Evolutionary conservation across 1,140 invertebrate genomes (phyloP).

Genomic region (Neodiprion fabricii): DNA sequence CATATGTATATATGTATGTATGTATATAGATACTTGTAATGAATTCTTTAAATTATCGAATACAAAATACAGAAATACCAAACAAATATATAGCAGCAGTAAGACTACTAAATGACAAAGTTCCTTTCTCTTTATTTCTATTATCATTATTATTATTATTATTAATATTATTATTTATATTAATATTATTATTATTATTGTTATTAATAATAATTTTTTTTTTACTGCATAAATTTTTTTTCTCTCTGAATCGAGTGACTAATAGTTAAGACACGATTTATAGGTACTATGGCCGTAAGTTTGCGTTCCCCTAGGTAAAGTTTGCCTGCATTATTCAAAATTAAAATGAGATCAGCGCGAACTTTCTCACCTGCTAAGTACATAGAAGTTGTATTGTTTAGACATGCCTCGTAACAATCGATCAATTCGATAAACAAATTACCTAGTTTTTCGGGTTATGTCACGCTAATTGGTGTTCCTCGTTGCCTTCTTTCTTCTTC

Average conservation of each 20-base stretch:
- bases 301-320: neutral
- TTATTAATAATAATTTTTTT: too few relatives aligned
- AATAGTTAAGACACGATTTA: too few relatives aligned
- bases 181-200: too few relatives aligned
- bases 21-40: neutral
- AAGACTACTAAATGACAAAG: too few relatives aligned
- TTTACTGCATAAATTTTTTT: too few relatives aligned
- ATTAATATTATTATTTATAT: too few relatives aligned
- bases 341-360: neutral
- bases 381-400: neutral
- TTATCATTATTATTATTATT: too few relatives aligned
- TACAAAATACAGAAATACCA: too few relatives aligned
- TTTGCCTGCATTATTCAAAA: neutral
- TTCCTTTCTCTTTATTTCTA: too few relatives aligned
- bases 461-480: constrained; percentile 44
- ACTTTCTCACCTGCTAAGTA: neutral
- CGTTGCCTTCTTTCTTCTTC: constrained; percentile 33
- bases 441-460: constrained; percentile 45
- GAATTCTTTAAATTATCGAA: neutral
- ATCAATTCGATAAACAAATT: constrained; percentile 38
- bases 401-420: constrained; percentile 15
- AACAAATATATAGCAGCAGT: too few relatives aligned
- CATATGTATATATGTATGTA: neutral
- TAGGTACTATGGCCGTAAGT: too few relatives aligned
- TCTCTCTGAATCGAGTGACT: too few relatives aligned